Evolutionary conservation across 2,113 vertebrate species (phyloP), one percentile per base, ranked within the genome.

Genomic region (Perca fluviatilis): DNA sequence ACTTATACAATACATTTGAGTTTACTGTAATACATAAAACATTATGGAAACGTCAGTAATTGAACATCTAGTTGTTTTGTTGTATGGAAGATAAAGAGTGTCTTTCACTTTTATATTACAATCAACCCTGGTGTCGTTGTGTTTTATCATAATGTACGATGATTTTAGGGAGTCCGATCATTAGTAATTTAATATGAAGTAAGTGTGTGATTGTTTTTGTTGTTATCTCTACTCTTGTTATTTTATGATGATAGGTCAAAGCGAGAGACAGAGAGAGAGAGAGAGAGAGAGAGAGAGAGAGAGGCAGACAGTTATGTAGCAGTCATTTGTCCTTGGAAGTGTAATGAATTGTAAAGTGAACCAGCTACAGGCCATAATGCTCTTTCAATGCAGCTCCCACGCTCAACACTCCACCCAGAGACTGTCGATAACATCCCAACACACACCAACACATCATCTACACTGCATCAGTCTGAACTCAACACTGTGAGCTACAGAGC

Each of bases 311-410:
- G 89, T 89, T 85, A 80, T 92, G 86, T 81, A 78, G 80, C 84
- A 57, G 65, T 63, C 74, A 60, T 92, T 93, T 91, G 92, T 90
- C 92, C 92, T 91, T 93, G 90, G 85, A 80, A 91, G 90, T 89
- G 89, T 90, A 93, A 93, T 93, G 90, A 93, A 90, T 93, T 92
- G 92, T 91, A 90, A 92, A 93, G 89, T 88, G 85, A 91, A 93
- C 82, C 65, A 84, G 90, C 92, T 92, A 91, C 90, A 86, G 92
- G 86, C 90, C 85, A 91, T 93, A 81, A 85, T 88, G 85, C 86
- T 83, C 84, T 89, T 83, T 78, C 84, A 82, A 79, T 74, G 80
- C 80, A 71, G 84, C 90, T 90, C 82, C 84, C 84, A 88, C 74
- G 58, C 86, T 92, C 90, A 89, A 88, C 92, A 69, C 79, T 91